A percentile compares a stretch with the other conserved stretches of the same genome.
phyloP scores from a whole-genome alignment of 2,888 invertebrate genomes.

The Drosophila birchii region DNA sequence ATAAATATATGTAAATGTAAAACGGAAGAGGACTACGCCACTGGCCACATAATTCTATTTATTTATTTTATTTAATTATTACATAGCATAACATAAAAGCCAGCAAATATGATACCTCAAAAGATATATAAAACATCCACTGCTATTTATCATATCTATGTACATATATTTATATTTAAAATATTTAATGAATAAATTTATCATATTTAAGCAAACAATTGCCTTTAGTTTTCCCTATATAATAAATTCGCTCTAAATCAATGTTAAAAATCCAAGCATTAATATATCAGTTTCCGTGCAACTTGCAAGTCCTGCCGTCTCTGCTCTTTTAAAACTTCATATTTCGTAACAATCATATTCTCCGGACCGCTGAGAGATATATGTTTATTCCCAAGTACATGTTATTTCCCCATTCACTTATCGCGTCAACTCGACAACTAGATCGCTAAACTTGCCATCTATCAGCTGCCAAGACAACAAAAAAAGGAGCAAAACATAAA shows the following conservation, averaged over 20 bases:
- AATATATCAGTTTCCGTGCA: not conserved
- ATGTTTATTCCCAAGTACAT: not conserved
- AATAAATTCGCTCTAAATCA: not conserved
- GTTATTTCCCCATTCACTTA: constrained; percentile 13
- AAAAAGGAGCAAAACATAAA: not conserved
- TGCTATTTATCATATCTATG: too few species aligned
- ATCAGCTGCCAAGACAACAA: constrained; percentile 7
- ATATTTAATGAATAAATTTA: too few species aligned
- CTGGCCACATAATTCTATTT: too few species aligned
- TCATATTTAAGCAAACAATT: too few species aligned
- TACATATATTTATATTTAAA: not conserved
- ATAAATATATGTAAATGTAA: too few species aligned
- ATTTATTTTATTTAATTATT: too few species aligned
- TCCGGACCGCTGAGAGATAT: not conserved
- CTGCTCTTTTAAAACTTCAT: not conserved
- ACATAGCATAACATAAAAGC: too few species aligned
- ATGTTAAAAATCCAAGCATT: too few species aligned
- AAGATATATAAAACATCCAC: too few species aligned
- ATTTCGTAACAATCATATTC: not conserved
- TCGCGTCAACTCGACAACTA: constrained; percentile 22
- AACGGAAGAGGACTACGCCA: too few species aligned
- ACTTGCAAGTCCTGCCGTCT: not conserved
- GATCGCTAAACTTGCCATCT: constrained; percentile 28
- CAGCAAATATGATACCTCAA: too few species aligned
- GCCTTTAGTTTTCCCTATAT: too few species aligned